phyloP scores from a whole-genome alignment of 1,140 invertebrate genomes.

The Heterodera carotae region DNA sequence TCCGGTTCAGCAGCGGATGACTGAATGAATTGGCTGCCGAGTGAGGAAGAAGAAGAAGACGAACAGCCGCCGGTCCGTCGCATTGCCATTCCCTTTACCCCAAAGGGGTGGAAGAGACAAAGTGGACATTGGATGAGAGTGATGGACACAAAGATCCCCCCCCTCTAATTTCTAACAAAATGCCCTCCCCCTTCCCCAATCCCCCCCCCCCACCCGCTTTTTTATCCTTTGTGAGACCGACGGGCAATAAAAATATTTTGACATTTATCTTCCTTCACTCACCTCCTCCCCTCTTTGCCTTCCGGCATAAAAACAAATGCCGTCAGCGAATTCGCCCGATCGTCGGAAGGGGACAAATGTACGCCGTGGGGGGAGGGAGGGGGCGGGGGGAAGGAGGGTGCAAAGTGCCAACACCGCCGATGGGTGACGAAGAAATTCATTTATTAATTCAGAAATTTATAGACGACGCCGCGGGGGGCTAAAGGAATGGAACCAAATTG shows the following conservation, averaged over 20 bases:
- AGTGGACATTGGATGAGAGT: not conserved
- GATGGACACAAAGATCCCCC: conserved; percentile 2
- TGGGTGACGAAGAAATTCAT: not conserved
- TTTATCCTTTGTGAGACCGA: not conserved
- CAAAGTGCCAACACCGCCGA: not conserved
- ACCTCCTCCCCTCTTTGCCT: not conserved
- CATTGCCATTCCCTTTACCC: not conserved
- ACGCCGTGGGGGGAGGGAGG: no score
- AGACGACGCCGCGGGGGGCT: not conserved
- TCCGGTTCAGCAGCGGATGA: not conserved
- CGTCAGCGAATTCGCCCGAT: conserved; percentile 13
- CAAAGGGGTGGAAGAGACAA: not conserved
- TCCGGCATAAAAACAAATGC: conserved; percentile 4
- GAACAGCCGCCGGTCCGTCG: not conserved
- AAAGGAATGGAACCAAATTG: not conserved
- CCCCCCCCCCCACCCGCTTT: not conserved
- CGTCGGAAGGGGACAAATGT: not conserved
- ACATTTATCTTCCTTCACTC: not conserved
- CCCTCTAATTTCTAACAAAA: conserved; percentile 6
- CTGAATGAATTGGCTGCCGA: not conserved
- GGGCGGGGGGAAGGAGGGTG: not conserved
- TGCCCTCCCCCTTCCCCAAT: not conserved
- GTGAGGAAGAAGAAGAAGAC: not conserved
- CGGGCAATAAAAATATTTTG: conserved; percentile 21
- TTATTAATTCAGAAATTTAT: conserved; percentile 18